phyloP scores from a whole-genome alignment of 1,140 invertebrate species.

The Fopius arisanus region DNA sequence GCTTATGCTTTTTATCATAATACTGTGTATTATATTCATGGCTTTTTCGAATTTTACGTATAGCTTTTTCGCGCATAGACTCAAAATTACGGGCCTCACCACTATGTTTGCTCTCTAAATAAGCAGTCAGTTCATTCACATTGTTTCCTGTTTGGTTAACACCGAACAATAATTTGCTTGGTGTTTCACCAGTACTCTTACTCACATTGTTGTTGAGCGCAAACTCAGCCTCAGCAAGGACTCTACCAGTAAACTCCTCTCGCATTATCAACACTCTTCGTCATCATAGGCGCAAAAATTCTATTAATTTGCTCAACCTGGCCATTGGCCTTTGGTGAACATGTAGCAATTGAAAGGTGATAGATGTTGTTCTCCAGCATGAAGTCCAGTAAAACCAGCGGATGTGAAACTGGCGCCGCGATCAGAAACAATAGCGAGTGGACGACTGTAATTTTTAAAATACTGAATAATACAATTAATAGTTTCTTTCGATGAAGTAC shows the following conservation, averaged over 20 bases:
- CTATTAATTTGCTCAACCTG: constrained; percentile 31
- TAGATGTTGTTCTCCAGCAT: constrained; percentile 14
- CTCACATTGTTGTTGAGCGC: constrained; percentile 39
- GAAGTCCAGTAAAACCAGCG: constrained; percentile 36
- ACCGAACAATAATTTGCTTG: constrained; percentile 37
- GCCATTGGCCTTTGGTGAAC: constrained; percentile 34
- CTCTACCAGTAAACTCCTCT: constrained; percentile 37
- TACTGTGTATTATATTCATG: constrained; percentile 20
- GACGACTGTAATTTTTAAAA: constrained; percentile 37
- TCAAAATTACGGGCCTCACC: neutral
- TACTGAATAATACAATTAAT: constrained; percentile 29
- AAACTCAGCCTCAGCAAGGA: constrained; percentile 34
- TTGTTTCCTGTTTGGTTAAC: constrained; percentile 30
- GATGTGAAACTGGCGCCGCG: constrained; percentile 44
- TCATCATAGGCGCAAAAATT: constrained; percentile 30
- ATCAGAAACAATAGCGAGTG: constrained; percentile 42
- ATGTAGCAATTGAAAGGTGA: constrained; percentile 33
- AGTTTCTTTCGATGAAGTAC: constrained; percentile 22
- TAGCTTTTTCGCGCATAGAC: constrained; percentile 24
- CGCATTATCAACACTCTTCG: constrained; percentile 26
- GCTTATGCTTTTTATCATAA: constrained; percentile 8
- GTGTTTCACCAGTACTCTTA: constrained; percentile 30
- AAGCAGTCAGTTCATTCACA: constrained; percentile 12
- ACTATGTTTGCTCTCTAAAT: neutral
- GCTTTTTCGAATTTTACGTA: constrained; percentile 9